Evolutionary conservation across 2,113 vertebrate genomes (phyloP).

Genomic region (Uria lomvia): DNA sequence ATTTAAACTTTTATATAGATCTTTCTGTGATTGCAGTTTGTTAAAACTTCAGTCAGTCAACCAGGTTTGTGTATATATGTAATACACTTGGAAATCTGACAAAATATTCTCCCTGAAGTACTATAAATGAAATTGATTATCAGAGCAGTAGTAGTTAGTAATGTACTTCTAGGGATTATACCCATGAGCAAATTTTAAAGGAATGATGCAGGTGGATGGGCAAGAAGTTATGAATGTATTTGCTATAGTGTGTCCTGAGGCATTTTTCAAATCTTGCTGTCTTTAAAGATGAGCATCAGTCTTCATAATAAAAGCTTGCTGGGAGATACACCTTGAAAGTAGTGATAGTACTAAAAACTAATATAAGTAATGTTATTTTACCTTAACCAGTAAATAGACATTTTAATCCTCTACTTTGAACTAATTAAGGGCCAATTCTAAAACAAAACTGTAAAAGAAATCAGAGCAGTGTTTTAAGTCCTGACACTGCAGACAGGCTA

Average conservation of each 20-base stretch:
- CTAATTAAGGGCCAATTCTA: background rate
- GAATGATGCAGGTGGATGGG: background rate
- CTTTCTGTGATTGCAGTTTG: background rate
- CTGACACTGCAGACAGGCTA: background rate
- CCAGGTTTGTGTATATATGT: background rate
- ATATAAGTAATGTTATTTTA: conserved; percentile 27
- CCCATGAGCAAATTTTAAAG: background rate
- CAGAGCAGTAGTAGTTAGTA: background rate
- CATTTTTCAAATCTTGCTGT: background rate
- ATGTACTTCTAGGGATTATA: background rate
- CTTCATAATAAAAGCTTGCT: conserved; percentile 24
- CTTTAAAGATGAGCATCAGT: conserved; percentile 48
- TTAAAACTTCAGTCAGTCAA: background rate
- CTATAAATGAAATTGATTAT: background rate
- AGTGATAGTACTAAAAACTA: conserved; percentile 12
- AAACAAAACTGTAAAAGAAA: background rate
- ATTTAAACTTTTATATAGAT: conserved; percentile 6
- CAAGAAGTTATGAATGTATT: background rate
- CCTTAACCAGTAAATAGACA: background rate
- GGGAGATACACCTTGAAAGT: conserved; percentile 42
- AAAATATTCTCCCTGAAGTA: background rate
- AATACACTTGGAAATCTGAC: background rate
- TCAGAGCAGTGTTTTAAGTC: background rate
- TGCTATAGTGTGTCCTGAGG: conserved; percentile 14
- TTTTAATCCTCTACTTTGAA: conserved; percentile 6